A percentile compares a stretch with the other conserved stretches of the same genome.
These are phyloP conservation scores for Mimachlamys varia DNA, from an alignment of 2,888 invertebrate genomes.

Conservation along the genomic window DNA sequence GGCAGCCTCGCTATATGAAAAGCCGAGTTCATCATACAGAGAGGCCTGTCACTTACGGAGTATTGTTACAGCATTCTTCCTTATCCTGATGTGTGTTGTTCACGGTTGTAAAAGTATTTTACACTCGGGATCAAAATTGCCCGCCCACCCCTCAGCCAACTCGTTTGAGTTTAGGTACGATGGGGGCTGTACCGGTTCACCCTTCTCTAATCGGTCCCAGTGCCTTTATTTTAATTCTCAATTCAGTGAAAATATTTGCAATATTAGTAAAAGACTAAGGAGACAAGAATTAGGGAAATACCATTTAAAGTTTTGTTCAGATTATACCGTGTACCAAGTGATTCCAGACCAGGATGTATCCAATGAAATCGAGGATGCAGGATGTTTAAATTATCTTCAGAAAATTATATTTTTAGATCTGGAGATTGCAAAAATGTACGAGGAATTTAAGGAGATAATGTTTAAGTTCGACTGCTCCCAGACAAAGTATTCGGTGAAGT, in stretches of 20 bases:
- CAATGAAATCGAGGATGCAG: slow-evolving; percentile 37
- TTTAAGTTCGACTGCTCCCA: slow-evolving; percentile 46
- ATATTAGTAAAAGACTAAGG: slow-evolving; percentile 32
- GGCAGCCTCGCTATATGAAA: slow-evolving; percentile 48
- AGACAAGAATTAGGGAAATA: slow-evolving; percentile 40
- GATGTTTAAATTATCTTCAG: slow-evolving; percentile 39
- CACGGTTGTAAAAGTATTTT: neutral
- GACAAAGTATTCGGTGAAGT: slow-evolving; percentile 48
- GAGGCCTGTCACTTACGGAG: neutral
- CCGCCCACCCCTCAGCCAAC: neutral
- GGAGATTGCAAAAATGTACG: slow-evolving; percentile 42
- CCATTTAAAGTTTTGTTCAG: slow-evolving; percentile 41
- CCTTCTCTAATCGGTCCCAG: slow-evolving; percentile 41
- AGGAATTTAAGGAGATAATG: slow-evolving; percentile 44
- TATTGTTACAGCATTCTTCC: neutral
- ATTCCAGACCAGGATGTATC: slow-evolving; percentile 41
- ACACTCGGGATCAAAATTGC: slow-evolving; percentile 6
- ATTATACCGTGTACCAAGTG: slow-evolving; percentile 39
- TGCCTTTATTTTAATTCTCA: slow-evolving; percentile 46
- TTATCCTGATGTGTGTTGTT: neutral
- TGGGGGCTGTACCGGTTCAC: neutral
- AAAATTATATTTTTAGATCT: slow-evolving; percentile 38
- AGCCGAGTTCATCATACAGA: slow-evolving; percentile 47
- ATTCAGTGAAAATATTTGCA: slow-evolving; percentile 48
- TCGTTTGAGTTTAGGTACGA: neutral